These are phyloP conservation scores for Bombus difficillimus DNA, from an alignment of 1,140 invertebrate species.

Conservation along the genomic window DNA sequence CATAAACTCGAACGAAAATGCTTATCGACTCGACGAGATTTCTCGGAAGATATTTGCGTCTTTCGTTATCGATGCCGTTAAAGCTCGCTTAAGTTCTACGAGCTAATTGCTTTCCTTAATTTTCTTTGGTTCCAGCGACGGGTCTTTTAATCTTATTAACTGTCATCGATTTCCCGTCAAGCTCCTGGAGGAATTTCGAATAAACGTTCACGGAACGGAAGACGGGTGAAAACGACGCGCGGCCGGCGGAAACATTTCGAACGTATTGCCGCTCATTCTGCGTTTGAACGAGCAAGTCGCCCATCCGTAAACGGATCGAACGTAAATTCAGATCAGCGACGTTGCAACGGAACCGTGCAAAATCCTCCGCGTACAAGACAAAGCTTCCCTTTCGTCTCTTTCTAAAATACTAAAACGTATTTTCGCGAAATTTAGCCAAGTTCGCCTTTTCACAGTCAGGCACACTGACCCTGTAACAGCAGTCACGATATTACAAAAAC, in stretches of 20 bases:
- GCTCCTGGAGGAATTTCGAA: not conserved
- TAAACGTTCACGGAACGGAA: constrained; percentile 13
- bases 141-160: constrained; percentile 44
- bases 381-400: not conserved
- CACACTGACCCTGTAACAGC: no score
- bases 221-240: constrained; percentile 14
- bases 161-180: constrained; percentile 41
- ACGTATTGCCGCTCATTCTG: not conserved
- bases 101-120: constrained; percentile 38
- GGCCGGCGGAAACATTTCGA: not conserved
- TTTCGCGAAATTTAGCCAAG: not conserved
- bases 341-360: not conserved
- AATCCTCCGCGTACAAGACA: not conserved
- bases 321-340: not conserved
- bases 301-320: not conserved
- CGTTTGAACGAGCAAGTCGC: not conserved
- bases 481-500: no score
- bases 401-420: not conserved
- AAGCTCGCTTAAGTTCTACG: constrained; percentile 1
- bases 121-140: not conserved
- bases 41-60: not conserved
- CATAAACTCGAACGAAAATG: not conserved
- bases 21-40: not conserved
- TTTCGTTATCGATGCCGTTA: constrained; percentile 16
- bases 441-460: no score